These are phyloP conservation scores for Calephelis nemesis DNA, from an alignment of 1,140 invertebrate genomes.

Conservation along the genomic window DNA sequence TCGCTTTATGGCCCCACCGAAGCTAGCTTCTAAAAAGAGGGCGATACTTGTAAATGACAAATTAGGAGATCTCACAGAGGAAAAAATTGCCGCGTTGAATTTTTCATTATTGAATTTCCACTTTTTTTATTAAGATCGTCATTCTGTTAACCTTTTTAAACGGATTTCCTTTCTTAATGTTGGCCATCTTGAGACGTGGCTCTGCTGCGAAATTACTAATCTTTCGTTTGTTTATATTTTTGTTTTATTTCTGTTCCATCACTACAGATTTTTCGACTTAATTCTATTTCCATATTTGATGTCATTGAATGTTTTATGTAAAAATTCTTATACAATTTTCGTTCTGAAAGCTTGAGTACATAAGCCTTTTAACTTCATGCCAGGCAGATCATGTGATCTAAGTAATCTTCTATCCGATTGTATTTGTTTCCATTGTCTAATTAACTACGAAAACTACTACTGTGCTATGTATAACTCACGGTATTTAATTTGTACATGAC, in stretches of 20 bases:
- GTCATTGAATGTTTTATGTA: no score
- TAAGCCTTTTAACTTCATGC: no score
- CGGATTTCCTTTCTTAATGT: constrained; percentile 10
- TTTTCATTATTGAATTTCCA: constrained; percentile 32
- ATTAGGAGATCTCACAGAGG: constrained; percentile 51
- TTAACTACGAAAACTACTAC: no score
- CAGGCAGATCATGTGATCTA: no score
- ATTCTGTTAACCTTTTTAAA: constrained; percentile 18
- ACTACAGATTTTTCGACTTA: no score
- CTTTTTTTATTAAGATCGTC: constrained; percentile 18
- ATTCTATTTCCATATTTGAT: no score
- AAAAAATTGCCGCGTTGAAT: constrained; percentile 35
- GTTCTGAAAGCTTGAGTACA: no score
- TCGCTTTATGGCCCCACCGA: constrained; percentile 31
- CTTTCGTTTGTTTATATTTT: constrained; percentile 3
- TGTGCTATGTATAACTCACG: no score
- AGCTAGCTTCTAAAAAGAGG: constrained; percentile 30
- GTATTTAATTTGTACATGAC: neutral
- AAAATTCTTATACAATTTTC: no score
- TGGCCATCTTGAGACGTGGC: constrained; percentile 11
- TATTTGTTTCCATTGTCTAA: no score
- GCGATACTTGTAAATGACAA: constrained; percentile 55
- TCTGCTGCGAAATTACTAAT: neutral
- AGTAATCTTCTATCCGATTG: no score
- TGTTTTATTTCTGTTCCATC: no score